Conservation (phyloP, 2,888 invertebrate genomes). For the Callinectes sapidus region DNA sequence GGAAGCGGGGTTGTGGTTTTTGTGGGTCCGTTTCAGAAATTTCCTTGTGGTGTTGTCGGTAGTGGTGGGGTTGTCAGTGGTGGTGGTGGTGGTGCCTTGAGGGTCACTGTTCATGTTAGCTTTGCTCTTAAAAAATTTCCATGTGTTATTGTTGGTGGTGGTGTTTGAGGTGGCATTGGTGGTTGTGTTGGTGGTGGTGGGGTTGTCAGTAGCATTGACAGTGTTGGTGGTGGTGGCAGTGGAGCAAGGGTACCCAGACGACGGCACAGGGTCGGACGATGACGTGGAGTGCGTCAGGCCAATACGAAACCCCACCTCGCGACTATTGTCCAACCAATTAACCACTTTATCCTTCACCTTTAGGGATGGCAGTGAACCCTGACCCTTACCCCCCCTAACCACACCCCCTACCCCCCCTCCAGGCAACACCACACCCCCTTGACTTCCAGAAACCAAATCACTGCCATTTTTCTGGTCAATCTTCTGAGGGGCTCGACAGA, state of each 20-base stretch:
- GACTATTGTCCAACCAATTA: slow-evolving; percentile 60
- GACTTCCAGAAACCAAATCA: slow-evolving; percentile 53
- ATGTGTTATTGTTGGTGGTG: no score
- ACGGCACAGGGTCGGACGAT: background rate
- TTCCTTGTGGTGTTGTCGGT: no score
- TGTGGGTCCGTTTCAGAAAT: no score
- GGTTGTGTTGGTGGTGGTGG: background rate
- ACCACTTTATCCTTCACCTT: slow-evolving; percentile 61
- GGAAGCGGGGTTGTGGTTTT: no score
- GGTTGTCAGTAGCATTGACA: no score
- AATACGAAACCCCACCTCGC: slow-evolving; percentile 62
- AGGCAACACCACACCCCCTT: slow-evolving; percentile 1
- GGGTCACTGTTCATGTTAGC: no score
- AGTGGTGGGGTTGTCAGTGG: no score
- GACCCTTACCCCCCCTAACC: background rate
- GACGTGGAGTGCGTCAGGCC: no score
- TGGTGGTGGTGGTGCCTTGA: no score
- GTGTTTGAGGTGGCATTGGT: background rate
- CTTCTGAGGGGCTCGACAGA: background rate
- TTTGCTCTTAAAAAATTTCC: slow-evolving; percentile 50
- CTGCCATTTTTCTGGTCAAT: background rate
- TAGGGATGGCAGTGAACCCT: no score
- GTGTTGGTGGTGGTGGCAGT: background rate
- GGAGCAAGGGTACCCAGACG: background rate
- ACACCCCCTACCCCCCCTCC: slow-evolving; percentile 5